A percentile compares a stretch with the other conserved stretches of the same genome.
phyloP scores from a whole-genome alignment of 2,797 vertebrate genomes.

The Dromococcyx pavoninus region DNA sequence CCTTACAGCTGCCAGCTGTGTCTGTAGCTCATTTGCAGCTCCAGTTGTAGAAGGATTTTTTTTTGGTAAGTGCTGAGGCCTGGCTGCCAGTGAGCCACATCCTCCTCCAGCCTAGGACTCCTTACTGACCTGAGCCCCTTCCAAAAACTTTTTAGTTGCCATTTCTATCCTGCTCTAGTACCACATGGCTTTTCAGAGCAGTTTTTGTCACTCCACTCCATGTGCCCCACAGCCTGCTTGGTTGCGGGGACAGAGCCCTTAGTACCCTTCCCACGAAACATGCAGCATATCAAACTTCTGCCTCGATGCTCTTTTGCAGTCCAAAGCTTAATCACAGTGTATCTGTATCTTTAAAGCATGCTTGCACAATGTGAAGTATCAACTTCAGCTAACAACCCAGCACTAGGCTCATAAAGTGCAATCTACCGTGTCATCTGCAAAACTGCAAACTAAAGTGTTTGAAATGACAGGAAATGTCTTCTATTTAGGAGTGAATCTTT shows the following conservation, averaged over 20 bases:
- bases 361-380: neutral
- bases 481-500: neutral
- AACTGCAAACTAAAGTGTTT: neutral
- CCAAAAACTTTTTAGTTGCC: neutral
- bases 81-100: neutral
- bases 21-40: neutral
- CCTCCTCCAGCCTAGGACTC: neutral
- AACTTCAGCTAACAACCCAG: neutral
- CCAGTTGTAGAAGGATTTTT: neutral
- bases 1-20: rapidly evolving
- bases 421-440: neutral
- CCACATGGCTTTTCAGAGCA: neutral
- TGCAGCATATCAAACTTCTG: neutral
- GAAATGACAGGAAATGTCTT: neutral
- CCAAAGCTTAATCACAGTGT: neutral
- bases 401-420: neutral
- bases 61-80: neutral
- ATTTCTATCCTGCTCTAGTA: neutral
- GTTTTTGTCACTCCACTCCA: neutral
- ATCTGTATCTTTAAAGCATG: neutral
- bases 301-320: neutral
- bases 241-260: rapidly evolving
- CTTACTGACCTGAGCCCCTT: neutral
- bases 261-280: neutral
- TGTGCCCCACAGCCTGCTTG: rapidly evolving